Evolutionary conservation across 2,888 invertebrate species (phyloP).

Genomic region (Ariolimax columbianus): DNA sequence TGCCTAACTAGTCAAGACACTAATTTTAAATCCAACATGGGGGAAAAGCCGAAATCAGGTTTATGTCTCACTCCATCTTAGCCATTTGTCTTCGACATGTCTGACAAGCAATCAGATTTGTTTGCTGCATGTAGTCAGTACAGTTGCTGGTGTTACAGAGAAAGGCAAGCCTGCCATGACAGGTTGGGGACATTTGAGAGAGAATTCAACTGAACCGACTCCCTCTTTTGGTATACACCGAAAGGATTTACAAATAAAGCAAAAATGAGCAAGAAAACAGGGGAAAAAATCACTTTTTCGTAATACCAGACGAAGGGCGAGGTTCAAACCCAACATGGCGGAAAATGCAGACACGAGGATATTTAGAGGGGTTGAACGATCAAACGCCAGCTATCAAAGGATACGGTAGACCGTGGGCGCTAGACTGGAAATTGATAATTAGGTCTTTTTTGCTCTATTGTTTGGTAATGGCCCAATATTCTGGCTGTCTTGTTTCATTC

Average conservation of each 20-base stretch:
- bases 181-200: too few relatives aligned
- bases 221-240: too few relatives aligned
- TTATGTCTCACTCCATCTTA: too few relatives aligned
- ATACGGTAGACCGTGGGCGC: background rate
- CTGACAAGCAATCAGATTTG: too few relatives aligned
- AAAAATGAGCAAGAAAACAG: background rate
- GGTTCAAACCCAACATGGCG: constrained; percentile 11
- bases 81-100: too few relatives aligned
- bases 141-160: too few relatives aligned
- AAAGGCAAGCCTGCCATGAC: too few relatives aligned
- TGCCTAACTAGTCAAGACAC: too few relatives aligned
- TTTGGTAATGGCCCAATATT: constrained; percentile 30
- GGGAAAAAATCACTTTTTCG: background rate
- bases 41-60: too few relatives aligned
- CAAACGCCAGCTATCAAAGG: background rate
- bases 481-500: constrained; percentile 22
- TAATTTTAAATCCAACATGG: too few relatives aligned
- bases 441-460: constrained; percentile 22
- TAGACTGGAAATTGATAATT: constrained; percentile 30
- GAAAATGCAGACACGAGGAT: constrained; percentile 10
- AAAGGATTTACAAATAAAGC: background rate
- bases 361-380: background rate
- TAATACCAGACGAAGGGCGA: background rate
- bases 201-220: too few relatives aligned
- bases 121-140: too few relatives aligned